Evolutionary conservation across 2,113 vertebrate genomes (phyloP), one percentile per base, ranked within the genome.

Genomic region (Pomatostomus ruficeps): DNA sequence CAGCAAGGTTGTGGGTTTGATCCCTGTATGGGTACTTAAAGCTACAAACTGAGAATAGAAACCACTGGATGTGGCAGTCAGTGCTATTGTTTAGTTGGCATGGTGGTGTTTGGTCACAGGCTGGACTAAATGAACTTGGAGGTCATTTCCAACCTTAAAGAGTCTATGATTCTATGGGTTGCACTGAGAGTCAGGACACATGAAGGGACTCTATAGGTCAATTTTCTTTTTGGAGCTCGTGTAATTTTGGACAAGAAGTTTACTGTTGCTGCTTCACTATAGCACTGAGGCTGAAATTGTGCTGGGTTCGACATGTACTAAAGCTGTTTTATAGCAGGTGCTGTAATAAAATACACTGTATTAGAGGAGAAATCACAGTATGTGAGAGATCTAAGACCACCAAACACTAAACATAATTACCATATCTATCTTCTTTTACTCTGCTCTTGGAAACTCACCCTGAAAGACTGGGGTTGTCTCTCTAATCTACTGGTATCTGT

Each of bases 211-310:
- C 49, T 25, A 28, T 9, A 54, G 29, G 43, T 21, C 14, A 55
- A n/a, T n/a, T n/a, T n/a, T n/a, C n/a, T n/a, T 55, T 65, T 61
- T 38, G 36, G 25, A 74, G 35, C 2, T 29, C 1, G 0, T 49
- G 35, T 24, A 36, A 38, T 65, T 84, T 74, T 38, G 54, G 36
- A 63, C 3, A 46, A 61, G n/a, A 45, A 51, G 21, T 78, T 81
- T 81, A 68, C 42, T 38, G 35, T 6, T 7, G 1, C 10, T 85
- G 51, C 20, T 20, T 78, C 43, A 33, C 61, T 81, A 24, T 23
- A 87, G 21, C 29, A 18, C 28, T 62, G 36, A 83, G 43, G 18
- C 26, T 81, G 51, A 89, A 87, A 51, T 26, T 18, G 12, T 74
- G 15, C 45, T 57, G 35, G 11, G n/a, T 66, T 65, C 78, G 38